Conservation (phyloP, 1,140 invertebrate genomes). For the Apis florea region DNA sequence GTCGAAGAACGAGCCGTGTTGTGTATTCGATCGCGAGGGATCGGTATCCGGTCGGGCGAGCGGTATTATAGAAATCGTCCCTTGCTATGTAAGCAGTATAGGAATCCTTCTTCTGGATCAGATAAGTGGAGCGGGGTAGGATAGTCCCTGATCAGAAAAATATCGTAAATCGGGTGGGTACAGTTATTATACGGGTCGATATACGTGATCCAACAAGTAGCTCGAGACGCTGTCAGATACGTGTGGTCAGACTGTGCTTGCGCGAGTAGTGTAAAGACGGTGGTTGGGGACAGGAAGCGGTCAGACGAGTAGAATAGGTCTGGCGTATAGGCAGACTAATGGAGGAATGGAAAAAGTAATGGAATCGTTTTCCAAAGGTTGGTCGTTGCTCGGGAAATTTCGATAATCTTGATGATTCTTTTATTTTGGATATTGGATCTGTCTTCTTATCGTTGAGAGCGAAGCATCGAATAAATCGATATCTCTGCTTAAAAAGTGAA, state of each 20-base stretch:
- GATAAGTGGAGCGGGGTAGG: neutral
- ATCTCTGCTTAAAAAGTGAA: conserved; percentile 21
- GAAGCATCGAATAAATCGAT: no score
- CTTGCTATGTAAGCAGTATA: conserved; percentile 10
- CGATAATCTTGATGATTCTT: no score
- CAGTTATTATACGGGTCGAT: neutral
- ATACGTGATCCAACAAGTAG: neutral
- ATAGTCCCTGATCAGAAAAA: neutral
- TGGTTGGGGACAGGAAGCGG: neutral
- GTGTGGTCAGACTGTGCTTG: neutral
- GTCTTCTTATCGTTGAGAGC: neutral
- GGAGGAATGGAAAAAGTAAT: neutral
- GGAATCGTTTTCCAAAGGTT: neutral
- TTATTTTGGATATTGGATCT: neutral
- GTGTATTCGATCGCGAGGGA: neutral
- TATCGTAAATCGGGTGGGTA: neutral
- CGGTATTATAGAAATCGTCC: conserved; percentile 9
- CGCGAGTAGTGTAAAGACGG: neutral
- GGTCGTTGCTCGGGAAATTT: no score
- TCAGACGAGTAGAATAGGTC: neutral
- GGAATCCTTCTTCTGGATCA: neutral
- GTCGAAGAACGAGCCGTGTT: neutral
- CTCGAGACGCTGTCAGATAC: neutral
- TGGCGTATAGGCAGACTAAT: no score
- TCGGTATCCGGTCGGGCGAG: neutral